Evolutionary conservation across 2,888 invertebrate species (phyloP).

Genomic region (Troides oblongomaculatus): DNA sequence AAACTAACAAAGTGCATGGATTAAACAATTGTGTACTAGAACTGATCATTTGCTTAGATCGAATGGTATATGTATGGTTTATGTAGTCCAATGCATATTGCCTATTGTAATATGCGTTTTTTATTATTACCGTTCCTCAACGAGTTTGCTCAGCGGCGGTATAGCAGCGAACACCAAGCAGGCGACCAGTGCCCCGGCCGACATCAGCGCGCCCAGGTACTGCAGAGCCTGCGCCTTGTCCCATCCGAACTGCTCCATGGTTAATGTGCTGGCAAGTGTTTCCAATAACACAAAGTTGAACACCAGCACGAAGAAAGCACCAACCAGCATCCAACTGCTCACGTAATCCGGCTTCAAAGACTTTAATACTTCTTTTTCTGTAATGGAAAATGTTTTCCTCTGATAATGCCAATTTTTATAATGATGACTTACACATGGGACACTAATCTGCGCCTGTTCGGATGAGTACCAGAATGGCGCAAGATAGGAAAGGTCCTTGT

Average conservation of each 20-base stretch:
- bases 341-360: conserved; percentile 85
- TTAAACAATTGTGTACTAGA: no score
- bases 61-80: no score
- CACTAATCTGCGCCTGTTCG: no score
- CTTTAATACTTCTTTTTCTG: conserved; percentile 88
- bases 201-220: conserved; percentile 91
- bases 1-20: no score
- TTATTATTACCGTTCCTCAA: conserved; percentile 82
- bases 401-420: no score
- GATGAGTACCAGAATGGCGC: no score
- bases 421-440: no score
- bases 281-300: conserved; percentile 94
- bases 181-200: conserved; percentile 88
- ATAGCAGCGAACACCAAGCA: conserved; percentile 86
- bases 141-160: conserved; percentile 84
- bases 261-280: conserved; percentile 90
- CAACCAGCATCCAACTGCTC: conserved; percentile 88
- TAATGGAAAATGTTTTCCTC: not conserved
- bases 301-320: conserved; percentile 90
- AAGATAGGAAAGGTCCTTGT: no score
- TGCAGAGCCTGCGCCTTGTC: conserved; percentile 86
- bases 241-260: conserved; percentile 95
- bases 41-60: no score
- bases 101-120: no score
- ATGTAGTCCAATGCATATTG: no score